These are phyloP conservation scores for Drosophila suboccidentalis DNA, from an alignment of 2,888 invertebrate genomes.

Conservation along the genomic window DNA sequence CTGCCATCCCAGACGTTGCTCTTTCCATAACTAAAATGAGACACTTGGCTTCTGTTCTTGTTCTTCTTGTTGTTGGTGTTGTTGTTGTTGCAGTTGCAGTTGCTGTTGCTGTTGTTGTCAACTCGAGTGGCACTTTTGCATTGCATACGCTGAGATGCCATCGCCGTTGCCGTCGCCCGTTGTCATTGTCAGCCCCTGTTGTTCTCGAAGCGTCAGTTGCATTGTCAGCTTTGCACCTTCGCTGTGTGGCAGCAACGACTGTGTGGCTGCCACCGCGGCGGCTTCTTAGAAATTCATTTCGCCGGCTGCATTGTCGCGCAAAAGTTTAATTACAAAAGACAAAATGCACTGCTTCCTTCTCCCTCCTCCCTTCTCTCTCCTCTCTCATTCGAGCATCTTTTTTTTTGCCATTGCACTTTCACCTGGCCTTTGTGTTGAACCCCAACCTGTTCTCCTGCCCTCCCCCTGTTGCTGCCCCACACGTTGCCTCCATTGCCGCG, in stretches of 20 bases:
- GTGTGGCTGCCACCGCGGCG: slow-evolving; percentile 11
- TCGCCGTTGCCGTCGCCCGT: slow-evolving; percentile 1
- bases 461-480: neutral
- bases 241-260: slow-evolving; percentile 5
- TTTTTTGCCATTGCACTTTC: slow-evolving; percentile 50
- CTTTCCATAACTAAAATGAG: slow-evolving; percentile 70
- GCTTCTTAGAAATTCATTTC: slow-evolving; percentile 60
- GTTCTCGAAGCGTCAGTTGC: slow-evolving; percentile 48
- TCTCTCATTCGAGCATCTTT: slow-evolving; percentile 10
- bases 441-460: neutral
- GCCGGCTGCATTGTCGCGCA: slow-evolving; percentile 58
- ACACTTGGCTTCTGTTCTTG: slow-evolving; percentile 61
- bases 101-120: slow-evolving; percentile 28
- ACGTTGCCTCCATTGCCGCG: neutral
- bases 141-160: slow-evolving; percentile 37
- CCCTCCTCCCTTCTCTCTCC: neutral
- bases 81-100: slow-evolving; percentile 5
- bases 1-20: slow-evolving; percentile 41
- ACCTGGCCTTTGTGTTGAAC: slow-evolving; percentile 41
- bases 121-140: slow-evolving; percentile 67
- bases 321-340: slow-evolving; percentile 79
- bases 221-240: slow-evolving; percentile 64
- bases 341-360: slow-evolving; percentile 56
- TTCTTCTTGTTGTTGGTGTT: slow-evolving; percentile 23
- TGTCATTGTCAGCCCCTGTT: slow-evolving; percentile 27